phyloP scores from a whole-genome alignment of 1,140 invertebrate species.

The Holotrichia oblita region DNA sequence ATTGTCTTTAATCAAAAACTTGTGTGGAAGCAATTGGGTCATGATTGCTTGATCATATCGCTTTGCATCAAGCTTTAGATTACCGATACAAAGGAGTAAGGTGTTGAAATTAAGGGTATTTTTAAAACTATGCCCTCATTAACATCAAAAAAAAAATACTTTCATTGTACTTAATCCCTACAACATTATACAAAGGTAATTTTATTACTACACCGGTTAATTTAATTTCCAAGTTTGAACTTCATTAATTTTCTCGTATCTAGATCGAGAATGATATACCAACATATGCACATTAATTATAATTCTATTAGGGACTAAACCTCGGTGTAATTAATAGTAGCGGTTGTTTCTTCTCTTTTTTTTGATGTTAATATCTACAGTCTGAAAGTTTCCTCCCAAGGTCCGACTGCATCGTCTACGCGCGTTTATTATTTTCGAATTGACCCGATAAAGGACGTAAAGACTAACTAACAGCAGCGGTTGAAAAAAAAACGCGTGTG shows the following conservation, averaged over 20 bases:
- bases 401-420: neutral
- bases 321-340: neutral
- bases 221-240: neutral
- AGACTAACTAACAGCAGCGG: neutral
- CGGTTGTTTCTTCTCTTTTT: neutral
- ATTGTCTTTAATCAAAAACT: too few species aligned
- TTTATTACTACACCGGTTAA: too few species aligned
- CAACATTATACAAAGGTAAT: too few species aligned
- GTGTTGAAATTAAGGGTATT: too few species aligned
- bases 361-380: neutral
- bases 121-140: too few species aligned
- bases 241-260: neutral
- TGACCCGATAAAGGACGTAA: slow-evolving; percentile 17
- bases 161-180: too few species aligned
- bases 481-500: slow-evolving; percentile 13
- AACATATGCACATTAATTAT: neutral
- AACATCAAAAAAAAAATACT: too few species aligned
- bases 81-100: too few species aligned
- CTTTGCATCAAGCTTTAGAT: too few species aligned
- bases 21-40: too few species aligned
- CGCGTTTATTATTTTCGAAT: slow-evolving; percentile 16
- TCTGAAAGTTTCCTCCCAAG: neutral
- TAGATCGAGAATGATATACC: neutral
- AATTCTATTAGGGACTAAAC: neutral
- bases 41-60: too few species aligned